Evolutionary conservation across 2,113 vertebrate genomes (phyloP).

Genomic region (Falco punctatus): DNA sequence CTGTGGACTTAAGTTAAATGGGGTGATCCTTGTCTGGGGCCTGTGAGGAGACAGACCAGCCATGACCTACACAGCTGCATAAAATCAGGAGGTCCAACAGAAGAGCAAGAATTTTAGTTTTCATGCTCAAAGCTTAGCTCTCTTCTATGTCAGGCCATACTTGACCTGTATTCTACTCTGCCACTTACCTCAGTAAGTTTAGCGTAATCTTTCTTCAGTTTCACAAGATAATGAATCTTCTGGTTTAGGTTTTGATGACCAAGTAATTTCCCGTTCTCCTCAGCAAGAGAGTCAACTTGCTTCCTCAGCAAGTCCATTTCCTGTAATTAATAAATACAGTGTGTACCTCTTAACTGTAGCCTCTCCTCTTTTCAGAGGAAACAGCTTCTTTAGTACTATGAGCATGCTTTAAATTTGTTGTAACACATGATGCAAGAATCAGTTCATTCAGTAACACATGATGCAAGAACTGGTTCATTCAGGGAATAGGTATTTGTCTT

Average conservation of each 20-base stretch:
- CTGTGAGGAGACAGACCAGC: background rate
- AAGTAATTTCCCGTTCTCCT: slow-evolving; percentile 93
- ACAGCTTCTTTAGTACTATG: background rate
- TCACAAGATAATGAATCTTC: slow-evolving; percentile 96
- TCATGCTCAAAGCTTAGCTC: background rate
- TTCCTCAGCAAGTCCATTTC: slow-evolving; percentile 85
- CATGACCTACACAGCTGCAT: background rate
- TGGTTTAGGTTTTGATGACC: slow-evolving; percentile 95
- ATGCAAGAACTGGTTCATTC: background rate
- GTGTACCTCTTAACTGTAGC: background rate
- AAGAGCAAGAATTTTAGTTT: background rate
- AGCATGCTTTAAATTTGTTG: background rate
- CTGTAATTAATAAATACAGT: slow-evolving; percentile 68
- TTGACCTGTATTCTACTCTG: background rate
- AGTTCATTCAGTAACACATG: background rate
- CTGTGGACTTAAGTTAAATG: background rate
- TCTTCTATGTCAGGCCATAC: background rate
- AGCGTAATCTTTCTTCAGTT: slow-evolving; percentile 90
- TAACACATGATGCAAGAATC: background rate
- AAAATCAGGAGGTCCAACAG: background rate
- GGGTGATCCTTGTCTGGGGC: background rate
- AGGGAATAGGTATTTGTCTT: background rate
- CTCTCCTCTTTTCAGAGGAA: background rate
- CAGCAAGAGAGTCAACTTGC: slow-evolving; percentile 84
- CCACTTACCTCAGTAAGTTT: slow-evolving; percentile 86